Evolutionary conservation across 2,113 vertebrate species (phyloP).

Genomic region (Anseranas semipalmata): DNA sequence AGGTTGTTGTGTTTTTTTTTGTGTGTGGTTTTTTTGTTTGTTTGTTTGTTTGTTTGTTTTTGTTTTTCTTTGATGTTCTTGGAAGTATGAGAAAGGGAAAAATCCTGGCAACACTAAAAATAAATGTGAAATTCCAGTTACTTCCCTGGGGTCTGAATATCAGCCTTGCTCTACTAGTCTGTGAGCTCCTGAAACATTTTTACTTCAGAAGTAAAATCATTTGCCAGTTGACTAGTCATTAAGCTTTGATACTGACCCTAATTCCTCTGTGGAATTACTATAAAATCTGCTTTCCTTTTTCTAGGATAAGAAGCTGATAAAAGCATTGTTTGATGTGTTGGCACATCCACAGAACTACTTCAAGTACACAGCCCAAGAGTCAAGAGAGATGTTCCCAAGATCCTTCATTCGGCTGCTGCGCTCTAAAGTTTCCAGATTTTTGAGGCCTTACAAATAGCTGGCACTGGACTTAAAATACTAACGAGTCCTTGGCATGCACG

Average conservation of each 20-base stretch:
- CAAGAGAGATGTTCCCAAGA: constrained; percentile 98
- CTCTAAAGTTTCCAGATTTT: constrained; percentile 95
- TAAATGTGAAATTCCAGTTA: background rate
- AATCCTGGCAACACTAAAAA: background rate
- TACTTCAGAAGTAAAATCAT: background rate
- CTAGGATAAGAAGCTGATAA: constrained; percentile 99
- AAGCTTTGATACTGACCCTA: background rate
- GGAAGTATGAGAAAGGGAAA: background rate
- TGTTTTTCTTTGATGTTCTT: background rate
- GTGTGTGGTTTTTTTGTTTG: background rate
- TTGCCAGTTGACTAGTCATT: background rate
- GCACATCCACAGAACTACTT: constrained; percentile 99
- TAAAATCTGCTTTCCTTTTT: constrained; percentile 55
- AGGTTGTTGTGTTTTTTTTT: background rate
- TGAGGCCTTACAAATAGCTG: constrained; percentile 89
- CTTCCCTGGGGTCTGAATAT: background rate
- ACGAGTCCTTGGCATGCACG: background rate
- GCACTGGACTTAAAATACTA: background rate
- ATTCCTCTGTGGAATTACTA: background rate
- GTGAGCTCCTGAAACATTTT: background rate
- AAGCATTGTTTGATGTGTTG: constrained; percentile 95
- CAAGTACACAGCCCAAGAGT: constrained; percentile 98
- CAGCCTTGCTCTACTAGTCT: background rate
- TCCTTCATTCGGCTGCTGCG: constrained; percentile 96
- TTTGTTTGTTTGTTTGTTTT: background rate